Conservation (phyloP, 2,888 invertebrate genomes). For the Ophion ventricosus region DNA sequence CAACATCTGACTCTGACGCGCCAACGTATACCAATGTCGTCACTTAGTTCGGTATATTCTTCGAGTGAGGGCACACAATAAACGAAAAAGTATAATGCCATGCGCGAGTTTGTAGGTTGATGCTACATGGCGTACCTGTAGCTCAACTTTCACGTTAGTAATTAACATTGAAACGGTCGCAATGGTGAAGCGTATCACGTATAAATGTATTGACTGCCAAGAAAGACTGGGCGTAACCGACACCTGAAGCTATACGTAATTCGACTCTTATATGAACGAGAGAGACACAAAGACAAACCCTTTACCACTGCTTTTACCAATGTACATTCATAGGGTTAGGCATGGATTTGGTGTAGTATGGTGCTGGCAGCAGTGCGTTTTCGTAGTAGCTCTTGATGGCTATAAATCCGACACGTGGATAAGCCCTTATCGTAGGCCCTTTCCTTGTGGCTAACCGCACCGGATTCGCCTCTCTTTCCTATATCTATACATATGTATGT, state of each 20-base stretch:
- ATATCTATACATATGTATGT: not conserved
- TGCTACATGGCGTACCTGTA: slow-evolving; percentile 68
- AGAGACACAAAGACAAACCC: slow-evolving; percentile 6
- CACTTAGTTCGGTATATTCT: slow-evolving; percentile 78
- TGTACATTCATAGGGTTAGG: slow-evolving; percentile 3
- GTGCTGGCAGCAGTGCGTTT: slow-evolving; percentile 50
- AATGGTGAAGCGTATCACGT: slow-evolving; percentile 61
- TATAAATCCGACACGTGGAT: slow-evolving; percentile 68
- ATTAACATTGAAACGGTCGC: slow-evolving; percentile 81
- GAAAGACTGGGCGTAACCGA: slow-evolving; percentile 18
- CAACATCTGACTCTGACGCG: slow-evolving; percentile 70
- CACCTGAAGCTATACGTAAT: not conserved
- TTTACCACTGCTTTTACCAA: not conserved
- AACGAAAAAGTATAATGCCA: slow-evolving; percentile 74
- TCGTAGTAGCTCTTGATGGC: slow-evolving; percentile 59
- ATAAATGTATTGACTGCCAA: slow-evolving; percentile 19
- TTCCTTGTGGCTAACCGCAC: slow-evolving; percentile 57
- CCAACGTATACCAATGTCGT: slow-evolving; percentile 79
- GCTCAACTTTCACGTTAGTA: slow-evolving; percentile 68
- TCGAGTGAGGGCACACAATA: slow-evolving; percentile 67
- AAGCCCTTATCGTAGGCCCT: slow-evolving; percentile 66
- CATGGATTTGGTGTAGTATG: not conserved
- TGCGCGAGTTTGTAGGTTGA: slow-evolving; percentile 24
- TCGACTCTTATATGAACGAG: slow-evolving; percentile 17
- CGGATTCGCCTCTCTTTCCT: slow-evolving; percentile 39